These are phyloP conservation scores for Nymphalis c-album DNA, from an alignment of 2,888 invertebrate genomes.

Conservation along the genomic window DNA sequence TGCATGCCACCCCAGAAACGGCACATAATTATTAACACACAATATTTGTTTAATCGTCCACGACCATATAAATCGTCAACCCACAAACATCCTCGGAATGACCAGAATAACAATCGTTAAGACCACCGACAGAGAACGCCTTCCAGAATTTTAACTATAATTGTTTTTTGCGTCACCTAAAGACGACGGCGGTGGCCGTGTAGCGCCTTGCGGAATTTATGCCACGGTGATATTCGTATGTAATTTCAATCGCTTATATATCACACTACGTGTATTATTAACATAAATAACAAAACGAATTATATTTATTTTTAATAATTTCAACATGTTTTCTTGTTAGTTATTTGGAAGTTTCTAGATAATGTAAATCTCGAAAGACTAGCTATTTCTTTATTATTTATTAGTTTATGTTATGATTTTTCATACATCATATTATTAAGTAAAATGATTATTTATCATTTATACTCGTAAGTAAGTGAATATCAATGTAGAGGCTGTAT, in stretches of 20 bases:
- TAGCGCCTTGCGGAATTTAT: constrained; percentile 18
- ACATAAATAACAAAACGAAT: not conserved
- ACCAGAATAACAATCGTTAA: constrained; percentile 45
- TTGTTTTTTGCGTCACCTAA: constrained; percentile 40
- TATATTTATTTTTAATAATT: not conserved
- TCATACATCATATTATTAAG: too few relatives aligned
- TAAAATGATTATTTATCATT: too few relatives aligned
- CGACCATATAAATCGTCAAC: constrained; percentile 44
- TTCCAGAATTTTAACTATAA: constrained; percentile 43
- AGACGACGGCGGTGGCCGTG: constrained; percentile 29
- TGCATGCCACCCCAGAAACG: constrained; percentile 3
- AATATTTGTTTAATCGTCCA: constrained; percentile 46
- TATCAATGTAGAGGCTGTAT: too few relatives aligned
- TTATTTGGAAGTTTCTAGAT: too few relatives aligned
- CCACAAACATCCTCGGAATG: constrained; percentile 42
- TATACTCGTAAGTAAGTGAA: too few relatives aligned
- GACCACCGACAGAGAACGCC: constrained; percentile 45
- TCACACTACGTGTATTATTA: not conserved
- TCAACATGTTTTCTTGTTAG: constrained; percentile 11
- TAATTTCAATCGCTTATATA: not conserved
- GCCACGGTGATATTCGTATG: not conserved
- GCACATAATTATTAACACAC: constrained; percentile 44
- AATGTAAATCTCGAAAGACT: too few relatives aligned
- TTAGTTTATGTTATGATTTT: too few relatives aligned
- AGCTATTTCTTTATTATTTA: too few relatives aligned